A percentile compares a stretch with the other conserved stretches of the same genome.
phyloP scores from a whole-genome alignment of 2,797 vertebrate species.

The Petrocephalus schoutedeni region DNA sequence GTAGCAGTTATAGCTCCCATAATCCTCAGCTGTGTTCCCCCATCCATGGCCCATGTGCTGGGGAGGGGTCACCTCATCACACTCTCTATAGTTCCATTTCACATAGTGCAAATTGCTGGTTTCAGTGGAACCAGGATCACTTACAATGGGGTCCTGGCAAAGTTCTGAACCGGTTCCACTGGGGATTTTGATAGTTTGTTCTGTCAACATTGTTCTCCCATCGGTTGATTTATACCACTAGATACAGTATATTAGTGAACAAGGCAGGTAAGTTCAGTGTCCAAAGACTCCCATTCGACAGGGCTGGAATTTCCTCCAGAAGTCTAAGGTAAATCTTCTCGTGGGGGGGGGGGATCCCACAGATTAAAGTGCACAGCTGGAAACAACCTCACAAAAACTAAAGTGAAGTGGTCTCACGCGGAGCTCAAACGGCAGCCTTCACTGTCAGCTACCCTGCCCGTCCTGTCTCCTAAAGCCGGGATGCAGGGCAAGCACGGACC shows the following conservation, averaged over 20 bases:
- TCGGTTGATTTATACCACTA: not conserved
- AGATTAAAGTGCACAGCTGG: not conserved
- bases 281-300: not conserved
- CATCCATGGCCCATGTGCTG: too few species aligned
- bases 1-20: slow-evolving; percentile 73
- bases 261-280: not conserved
- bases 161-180: not conserved
- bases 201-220: not conserved
- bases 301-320: not conserved
- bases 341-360: not conserved
- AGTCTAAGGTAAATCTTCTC: not conserved
- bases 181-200: not conserved
- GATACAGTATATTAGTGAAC: too few species aligned
- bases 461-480: not conserved
- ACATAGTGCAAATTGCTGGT: not conserved
- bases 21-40: slow-evolving; percentile 36
- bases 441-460: not conserved
- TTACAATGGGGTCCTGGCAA: not conserved
- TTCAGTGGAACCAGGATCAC: not conserved
- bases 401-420: not conserved
- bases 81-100: not conserved
- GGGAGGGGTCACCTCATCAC: not conserved
- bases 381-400: not conserved
- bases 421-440: not conserved
- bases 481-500: not conserved